Conservation (phyloP, 2,113 vertebrate species). For the Mormyrus iriodes region DNA sequence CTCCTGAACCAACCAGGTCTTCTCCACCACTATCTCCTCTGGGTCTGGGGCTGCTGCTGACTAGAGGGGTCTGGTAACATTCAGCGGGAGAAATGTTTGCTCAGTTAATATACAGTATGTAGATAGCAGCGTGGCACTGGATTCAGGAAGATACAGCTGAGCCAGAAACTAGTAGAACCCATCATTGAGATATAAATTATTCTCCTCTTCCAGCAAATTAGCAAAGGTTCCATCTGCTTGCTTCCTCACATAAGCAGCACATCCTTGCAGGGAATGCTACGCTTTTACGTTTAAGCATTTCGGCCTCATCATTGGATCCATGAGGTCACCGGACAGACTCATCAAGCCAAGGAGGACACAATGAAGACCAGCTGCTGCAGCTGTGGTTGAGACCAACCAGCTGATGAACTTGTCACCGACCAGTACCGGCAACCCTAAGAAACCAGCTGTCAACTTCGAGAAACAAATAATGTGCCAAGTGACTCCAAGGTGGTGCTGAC, state of each 20-base stretch:
- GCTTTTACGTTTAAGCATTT: background rate
- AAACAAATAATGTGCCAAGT: background rate
- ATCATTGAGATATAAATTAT: background rate
- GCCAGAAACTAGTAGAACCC: background rate
- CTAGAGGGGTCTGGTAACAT: background rate
- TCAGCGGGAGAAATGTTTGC: background rate
- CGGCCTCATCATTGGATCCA: background rate
- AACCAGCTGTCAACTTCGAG: background rate
- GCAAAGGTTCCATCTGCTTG: background rate
- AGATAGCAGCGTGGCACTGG: background rate
- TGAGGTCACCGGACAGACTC: background rate
- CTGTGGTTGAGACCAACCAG: background rate
- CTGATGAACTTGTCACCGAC: background rate
- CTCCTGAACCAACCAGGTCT: background rate
- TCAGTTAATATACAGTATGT: background rate
- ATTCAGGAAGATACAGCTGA: background rate
- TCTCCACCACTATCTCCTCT: background rate
- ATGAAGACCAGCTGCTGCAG: background rate
- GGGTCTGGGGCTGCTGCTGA: background rate
- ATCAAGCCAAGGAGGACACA: background rate
- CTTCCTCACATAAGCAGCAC: background rate
- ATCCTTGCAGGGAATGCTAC: background rate
- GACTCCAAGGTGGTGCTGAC: background rate
- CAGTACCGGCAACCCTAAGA: background rate
- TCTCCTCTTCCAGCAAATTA: background rate